phyloP scores from a whole-genome alignment of 1,140 invertebrate genomes.

The Ruditapes philippinarum region DNA sequence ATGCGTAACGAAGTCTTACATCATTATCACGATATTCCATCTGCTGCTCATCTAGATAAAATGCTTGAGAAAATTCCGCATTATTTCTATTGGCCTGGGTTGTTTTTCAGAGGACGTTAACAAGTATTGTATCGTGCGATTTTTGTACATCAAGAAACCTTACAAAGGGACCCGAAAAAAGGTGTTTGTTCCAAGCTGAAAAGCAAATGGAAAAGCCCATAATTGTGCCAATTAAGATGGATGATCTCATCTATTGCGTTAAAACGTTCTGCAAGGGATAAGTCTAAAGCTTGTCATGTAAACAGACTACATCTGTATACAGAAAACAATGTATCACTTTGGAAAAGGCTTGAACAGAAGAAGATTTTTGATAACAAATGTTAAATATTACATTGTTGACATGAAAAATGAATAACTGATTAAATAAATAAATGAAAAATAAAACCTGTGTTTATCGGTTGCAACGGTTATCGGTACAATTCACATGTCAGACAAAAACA shows the following conservation, averaged over 20 bases:
- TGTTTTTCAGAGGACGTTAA: neutral
- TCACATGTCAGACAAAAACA: too few relatives aligned
- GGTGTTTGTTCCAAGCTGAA: slow-evolving; percentile 1
- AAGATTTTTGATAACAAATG: neutral
- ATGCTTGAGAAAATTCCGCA: neutral
- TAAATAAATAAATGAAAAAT: too few relatives aligned
- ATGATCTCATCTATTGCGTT: neutral
- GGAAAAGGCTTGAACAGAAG: neutral
- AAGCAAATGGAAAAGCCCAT: slow-evolving; percentile 13
- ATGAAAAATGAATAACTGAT: too few relatives aligned
- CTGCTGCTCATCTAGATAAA: too few relatives aligned
- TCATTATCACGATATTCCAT: too few relatives aligned
- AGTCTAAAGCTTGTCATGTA: neutral
- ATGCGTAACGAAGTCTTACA: too few relatives aligned
- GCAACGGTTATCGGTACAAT: too few relatives aligned
- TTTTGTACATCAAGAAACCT: neutral
- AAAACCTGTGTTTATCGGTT: too few relatives aligned
- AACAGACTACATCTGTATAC: neutral
- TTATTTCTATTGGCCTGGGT: neutral
- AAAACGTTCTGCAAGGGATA: neutral
- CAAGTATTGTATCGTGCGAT: slow-evolving; percentile 25
- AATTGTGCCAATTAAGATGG: neutral
- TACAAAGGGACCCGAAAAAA: neutral
- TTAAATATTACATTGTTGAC: too few relatives aligned
- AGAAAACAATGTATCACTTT: neutral